Evolutionary conservation across 2,113 vertebrate species (phyloP), one percentile per base, ranked within the genome.

Genomic region (Delphinapterus leucas): DNA sequence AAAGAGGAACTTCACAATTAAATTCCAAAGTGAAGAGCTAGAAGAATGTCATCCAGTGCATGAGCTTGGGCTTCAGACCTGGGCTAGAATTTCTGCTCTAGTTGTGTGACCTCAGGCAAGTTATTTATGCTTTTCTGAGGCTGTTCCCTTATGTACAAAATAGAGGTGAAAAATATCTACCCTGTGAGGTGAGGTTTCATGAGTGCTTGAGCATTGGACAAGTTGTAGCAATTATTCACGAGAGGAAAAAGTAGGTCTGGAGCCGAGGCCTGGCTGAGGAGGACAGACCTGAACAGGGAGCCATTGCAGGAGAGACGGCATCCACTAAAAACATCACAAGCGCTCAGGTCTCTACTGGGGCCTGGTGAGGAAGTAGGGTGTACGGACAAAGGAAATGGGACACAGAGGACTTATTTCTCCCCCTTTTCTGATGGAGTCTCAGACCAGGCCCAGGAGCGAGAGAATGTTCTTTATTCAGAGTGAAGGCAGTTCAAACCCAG

Each of bases 401-500:
- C 25, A 26, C 26, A 5, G 17, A 70, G 20, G 26, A 73, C 25
- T 74, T 53, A 58, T 44, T 61, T 79, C 14, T 58, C n/a, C 38
- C 23, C 65, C 38, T 61, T 77, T 73, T 26, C 65, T 4, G 10
- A 17, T 36, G 10, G 15, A 47, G 38, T 63, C 76, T 96, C 58
- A 81, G 61, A 77, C 33, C 26, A 74, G 23, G 41, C n/a, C 4
- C 11, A 49, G 21, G 13, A 58, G 55, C 86, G 33, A 93, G 5
- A 83, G 33, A 60, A 26, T 60, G 86, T 68, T 77, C 12, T 88
- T 67, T 5, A 0, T 49, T 95, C 33, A 41, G 49, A 84, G 44
- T 4, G 31, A 93, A 77, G 84, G 18, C 31, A 60, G 25, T 88
- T 92, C 96, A 83, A 77, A 74, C 49, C 49, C 61, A 85, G 38